These are phyloP conservation scores for Thecocarcelia acutangulata DNA, from an alignment of 2,888 invertebrate genomes.

Conservation along the genomic window DNA sequence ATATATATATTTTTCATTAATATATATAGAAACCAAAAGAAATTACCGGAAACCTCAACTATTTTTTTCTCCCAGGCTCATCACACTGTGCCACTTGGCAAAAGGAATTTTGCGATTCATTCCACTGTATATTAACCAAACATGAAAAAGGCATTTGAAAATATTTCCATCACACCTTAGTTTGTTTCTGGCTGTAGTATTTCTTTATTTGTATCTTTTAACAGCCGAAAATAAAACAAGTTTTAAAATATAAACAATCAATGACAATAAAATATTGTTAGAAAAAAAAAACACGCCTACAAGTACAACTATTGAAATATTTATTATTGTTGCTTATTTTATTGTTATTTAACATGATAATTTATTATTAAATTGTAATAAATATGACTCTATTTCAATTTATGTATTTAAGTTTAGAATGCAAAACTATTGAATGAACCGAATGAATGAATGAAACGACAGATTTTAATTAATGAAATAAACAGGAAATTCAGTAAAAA, in stretches of 20 bases:
- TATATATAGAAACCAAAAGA: too few relatives aligned
- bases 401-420: slow-evolving; percentile 11
- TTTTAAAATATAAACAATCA: slow-evolving; percentile 62
- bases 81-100: too few relatives aligned
- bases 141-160: slow-evolving; percentile 21
- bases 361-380: slow-evolving; percentile 63
- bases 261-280: slow-evolving; percentile 63
- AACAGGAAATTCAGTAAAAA: slow-evolving; percentile 26
- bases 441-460: slow-evolving; percentile 32
- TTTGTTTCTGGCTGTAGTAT: slow-evolving; percentile 26
- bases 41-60: neutral
- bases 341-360: slow-evolving; percentile 60
- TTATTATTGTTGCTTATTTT: slow-evolving; percentile 52
- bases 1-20: too few relatives aligned
- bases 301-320: slow-evolving; percentile 37
- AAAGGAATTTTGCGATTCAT: neutral
- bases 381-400: slow-evolving; percentile 45
- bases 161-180: slow-evolving; percentile 55
- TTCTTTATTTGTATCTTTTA: slow-evolving; percentile 21
- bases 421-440: slow-evolving; percentile 39
- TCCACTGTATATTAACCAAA: slow-evolving; percentile 33
- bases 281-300: slow-evolving; percentile 58
- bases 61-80: neutral
- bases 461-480: slow-evolving; percentile 33
- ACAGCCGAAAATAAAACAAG: slow-evolving; percentile 41